phyloP scores from a whole-genome alignment of 2,113 vertebrate genomes.

The Crotophaga sulcirostris region DNA sequence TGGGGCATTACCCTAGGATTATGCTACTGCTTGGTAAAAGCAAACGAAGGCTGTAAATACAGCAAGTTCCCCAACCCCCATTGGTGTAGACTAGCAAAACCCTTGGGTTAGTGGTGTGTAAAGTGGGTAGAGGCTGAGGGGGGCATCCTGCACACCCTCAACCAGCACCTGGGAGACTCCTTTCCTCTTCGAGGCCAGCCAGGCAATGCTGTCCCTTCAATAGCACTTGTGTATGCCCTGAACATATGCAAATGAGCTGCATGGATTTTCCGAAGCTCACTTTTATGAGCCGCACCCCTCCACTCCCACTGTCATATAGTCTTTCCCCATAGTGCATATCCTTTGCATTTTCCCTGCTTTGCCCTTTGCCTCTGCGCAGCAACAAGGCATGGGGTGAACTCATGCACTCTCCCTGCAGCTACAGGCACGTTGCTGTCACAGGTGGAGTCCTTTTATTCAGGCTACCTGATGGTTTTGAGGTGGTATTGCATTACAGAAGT shows the following conservation, averaged over 20 bases:
- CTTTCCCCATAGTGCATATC: background rate
- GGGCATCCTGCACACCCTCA: accelerated
- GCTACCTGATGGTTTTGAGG: accelerated
- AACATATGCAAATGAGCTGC: background rate
- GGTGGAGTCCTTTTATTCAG: background rate
- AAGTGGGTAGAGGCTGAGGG: background rate
- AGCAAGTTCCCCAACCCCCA: background rate
- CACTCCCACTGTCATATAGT: too few relatives aligned
- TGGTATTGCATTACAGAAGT: accelerated
- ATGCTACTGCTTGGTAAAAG: background rate
- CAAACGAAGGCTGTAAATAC: background rate
- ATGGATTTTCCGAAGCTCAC: background rate
- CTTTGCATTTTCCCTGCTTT: background rate
- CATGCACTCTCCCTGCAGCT: background rate
- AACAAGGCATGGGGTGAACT: background rate
- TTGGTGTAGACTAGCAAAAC: background rate
- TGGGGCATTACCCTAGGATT: background rate
- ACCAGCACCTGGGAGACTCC: accelerated
- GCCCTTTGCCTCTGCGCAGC: accelerated
- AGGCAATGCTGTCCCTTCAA: accelerated
- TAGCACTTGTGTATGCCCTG: accelerated
- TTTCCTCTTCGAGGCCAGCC: accelerated
- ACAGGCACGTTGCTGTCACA: accelerated
- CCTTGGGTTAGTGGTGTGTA: background rate
- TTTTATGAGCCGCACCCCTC: background rate